Evolutionary conservation across 2,888 invertebrate species (phyloP), one percentile per base, ranked within the genome.

Genomic region (Eueremaeus valkanovi): DNA sequence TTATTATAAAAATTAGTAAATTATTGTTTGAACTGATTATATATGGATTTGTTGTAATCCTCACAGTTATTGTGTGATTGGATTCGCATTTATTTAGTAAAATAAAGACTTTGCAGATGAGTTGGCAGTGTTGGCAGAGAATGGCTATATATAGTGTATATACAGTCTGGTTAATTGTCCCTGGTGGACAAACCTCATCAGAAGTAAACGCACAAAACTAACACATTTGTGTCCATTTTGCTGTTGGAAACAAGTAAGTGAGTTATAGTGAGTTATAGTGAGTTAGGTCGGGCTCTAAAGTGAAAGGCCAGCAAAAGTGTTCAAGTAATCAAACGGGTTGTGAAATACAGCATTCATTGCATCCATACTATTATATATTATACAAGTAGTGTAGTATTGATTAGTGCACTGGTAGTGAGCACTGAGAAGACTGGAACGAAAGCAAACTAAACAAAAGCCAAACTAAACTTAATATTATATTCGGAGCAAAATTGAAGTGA

Each of bases 151-250:
- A 5, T 24, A 31, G 16, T 58, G 29, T 16, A 31, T 61, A 45
- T 40, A 42, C n/a, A 70, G 70, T 42, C 27, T 70, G 29, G 42
- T 40, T 70, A 70, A 70, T 70, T 70, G 70, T 70, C 70, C 70
- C 70, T 27, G 45, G 70, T 70, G 70, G 45, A 70, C 70, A 70
- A 27, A 70, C 70, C 70, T 70, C 70, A 70, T 70, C 70, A 70
- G 70, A 70, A 70, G 70, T 70, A 70, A 70, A 70, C 42, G 42
- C 45, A 42, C 70, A 70, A 40, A 70, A 70, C 42, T 70, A 70
- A 70, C 70, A 70, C 70, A 70, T 70, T 70, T 70, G 42, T 70
- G 70, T 70, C 70, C 70, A 70, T 42, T 70, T 70, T 70, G 70
- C 66, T 21, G 24, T 42, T 42, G 6, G 8, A 61, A 61, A 61